Conservation (phyloP, 1,140 invertebrate species). For the Neodiprion pinetum region DNA sequence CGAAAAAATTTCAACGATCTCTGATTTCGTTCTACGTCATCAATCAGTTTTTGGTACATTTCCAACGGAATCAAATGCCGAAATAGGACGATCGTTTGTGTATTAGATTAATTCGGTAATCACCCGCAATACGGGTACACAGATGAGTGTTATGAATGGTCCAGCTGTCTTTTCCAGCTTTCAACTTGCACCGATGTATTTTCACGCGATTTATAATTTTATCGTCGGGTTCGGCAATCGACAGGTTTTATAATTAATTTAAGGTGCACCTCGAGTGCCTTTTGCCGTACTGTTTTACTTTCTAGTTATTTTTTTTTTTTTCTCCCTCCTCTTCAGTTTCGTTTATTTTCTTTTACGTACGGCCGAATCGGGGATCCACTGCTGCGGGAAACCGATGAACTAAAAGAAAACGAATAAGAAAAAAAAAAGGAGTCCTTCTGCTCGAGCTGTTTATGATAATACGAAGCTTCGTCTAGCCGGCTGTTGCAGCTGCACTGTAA, state of each 20-base stretch:
- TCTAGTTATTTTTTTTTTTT: neutral
- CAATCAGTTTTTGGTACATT: no score
- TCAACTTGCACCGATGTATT: neutral
- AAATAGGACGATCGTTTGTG: no score
- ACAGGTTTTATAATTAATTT: neutral
- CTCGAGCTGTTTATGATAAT: constrained; percentile 8
- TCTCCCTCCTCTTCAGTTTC: no score
- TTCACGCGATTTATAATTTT: neutral
- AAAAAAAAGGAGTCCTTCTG: neutral
- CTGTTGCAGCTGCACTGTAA: neutral
- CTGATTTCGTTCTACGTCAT: no score
- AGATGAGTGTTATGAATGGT: neutral
- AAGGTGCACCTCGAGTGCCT: neutral
- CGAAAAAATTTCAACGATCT: no score
- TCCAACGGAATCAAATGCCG: no score
- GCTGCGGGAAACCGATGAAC: no score
- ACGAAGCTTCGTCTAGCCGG: neutral
- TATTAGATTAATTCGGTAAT: no score
- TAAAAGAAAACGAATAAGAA: neutral
- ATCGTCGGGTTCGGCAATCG: neutral
- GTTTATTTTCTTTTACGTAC: no score
- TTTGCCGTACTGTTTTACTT: neutral
- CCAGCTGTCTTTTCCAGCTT: neutral
- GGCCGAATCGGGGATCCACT: no score
- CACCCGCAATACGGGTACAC: no score